Conservation (phyloP, 2,888 invertebrate genomes). For the Argyresthia goedartella region DNA sequence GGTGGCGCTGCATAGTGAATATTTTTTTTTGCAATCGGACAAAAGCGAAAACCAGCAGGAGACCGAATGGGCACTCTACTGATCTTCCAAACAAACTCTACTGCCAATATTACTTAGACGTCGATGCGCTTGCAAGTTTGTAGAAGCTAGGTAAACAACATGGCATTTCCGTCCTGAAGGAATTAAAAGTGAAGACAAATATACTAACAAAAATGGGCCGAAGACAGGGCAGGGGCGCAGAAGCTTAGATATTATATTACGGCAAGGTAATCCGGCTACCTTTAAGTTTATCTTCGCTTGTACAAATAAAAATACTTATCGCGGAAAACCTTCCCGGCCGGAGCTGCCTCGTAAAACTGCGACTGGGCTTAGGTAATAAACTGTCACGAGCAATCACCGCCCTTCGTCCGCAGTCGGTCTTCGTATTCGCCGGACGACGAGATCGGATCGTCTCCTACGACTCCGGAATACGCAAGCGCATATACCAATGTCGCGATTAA, state of each 20-base stretch:
- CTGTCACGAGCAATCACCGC: slow-evolving; percentile 36
- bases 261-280: slow-evolving; percentile 27
- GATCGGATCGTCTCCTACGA: no score
- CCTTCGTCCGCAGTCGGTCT: slow-evolving; percentile 13
- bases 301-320: slow-evolving; percentile 56
- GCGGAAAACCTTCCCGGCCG: slow-evolving; percentile 29
- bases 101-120: neutral
- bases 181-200: slow-evolving; percentile 10
- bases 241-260: slow-evolving; percentile 41
- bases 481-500: neutral
- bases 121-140: no score
- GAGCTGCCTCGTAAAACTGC: slow-evolving; percentile 21
- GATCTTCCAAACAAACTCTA: neutral
- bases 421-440: slow-evolving; percentile 5
- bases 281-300: slow-evolving; percentile 30
- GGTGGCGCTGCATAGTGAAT: slow-evolving; percentile 34
- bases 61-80: neutral
- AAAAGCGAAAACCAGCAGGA: slow-evolving; percentile 1
- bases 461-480: neutral
- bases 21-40: slow-evolving; percentile 40
- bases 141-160: no score
- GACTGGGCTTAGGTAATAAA: slow-evolving; percentile 25
- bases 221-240: slow-evolving; percentile 30
- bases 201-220: slow-evolving; percentile 6
- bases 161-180: neutral